phyloP scores from a whole-genome alignment of 2,888 invertebrate species.

The Ochlodes sylvanus region DNA sequence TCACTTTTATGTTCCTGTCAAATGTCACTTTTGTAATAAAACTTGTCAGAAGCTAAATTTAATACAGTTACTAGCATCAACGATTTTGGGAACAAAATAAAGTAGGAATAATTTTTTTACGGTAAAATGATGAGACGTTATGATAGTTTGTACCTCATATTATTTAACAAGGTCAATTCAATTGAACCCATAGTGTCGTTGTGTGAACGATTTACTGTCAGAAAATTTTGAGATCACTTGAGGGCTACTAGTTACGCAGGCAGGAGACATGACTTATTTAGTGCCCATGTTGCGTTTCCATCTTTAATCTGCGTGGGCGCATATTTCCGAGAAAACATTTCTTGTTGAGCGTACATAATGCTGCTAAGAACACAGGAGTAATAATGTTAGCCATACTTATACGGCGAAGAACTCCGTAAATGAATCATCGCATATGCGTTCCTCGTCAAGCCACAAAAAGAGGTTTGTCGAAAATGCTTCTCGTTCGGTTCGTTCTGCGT shows the following conservation, averaged over 20 bases:
- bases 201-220: constrained; percentile 58
- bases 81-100: background rate
- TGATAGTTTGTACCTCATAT: background rate
- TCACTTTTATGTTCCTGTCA: constrained; percentile 64
- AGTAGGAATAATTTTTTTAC: background rate
- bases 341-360: constrained; percentile 78
- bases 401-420: constrained; percentile 79
- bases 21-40: constrained; percentile 53
- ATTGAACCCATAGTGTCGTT: constrained; percentile 24
- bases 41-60: constrained; percentile 23
- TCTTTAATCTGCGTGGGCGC: constrained; percentile 83
- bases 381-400: constrained; percentile 81
- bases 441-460: constrained; percentile 80
- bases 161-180: background rate
- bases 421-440: constrained; percentile 83
- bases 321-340: constrained; percentile 83
- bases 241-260: constrained; percentile 70
- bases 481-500: constrained; percentile 70
- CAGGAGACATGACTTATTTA: constrained; percentile 80
- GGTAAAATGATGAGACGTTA: no score
- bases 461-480: constrained; percentile 82
- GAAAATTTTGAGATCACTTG: constrained; percentile 63
- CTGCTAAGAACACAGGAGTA: constrained; percentile 82
- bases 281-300: constrained; percentile 80
- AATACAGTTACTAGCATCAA: background rate